Conservation (phyloP, 2,797 vertebrate species). For the Sebastes glaucus region DNA sequence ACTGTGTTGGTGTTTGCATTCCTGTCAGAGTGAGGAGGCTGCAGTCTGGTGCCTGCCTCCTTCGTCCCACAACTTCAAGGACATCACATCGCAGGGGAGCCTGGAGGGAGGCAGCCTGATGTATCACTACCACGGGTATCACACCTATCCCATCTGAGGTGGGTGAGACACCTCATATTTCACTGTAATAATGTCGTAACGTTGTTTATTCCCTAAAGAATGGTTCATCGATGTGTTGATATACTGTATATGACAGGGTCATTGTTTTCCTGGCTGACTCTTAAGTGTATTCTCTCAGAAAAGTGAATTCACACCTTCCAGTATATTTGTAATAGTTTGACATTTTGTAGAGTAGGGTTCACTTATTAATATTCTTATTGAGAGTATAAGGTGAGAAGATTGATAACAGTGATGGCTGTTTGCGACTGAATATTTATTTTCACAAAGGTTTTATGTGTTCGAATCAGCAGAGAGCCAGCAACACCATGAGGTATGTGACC, state of each 20-base stretch:
- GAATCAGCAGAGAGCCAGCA: no score
- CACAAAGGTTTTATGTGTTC: no score
- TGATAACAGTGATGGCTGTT: not conserved
- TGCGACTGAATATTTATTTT: no score
- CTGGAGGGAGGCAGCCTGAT: constrained; percentile 47
- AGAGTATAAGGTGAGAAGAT: not conserved
- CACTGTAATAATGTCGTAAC: not conserved
- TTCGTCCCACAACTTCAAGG: constrained; percentile 67
- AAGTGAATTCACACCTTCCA: not conserved
- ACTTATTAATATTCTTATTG: not conserved
- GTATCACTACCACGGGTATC: constrained; percentile 45
- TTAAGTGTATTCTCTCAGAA: not conserved
- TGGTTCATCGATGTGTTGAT: not conserved
- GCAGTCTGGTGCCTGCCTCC: constrained; percentile 63
- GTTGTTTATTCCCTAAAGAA: constrained; percentile 2
- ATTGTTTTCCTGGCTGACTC: not conserved
- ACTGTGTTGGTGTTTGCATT: constrained; percentile 62
- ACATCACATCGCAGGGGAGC: constrained; percentile 59
- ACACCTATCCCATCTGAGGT: constrained; percentile 28
- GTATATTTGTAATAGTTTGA: not conserved
- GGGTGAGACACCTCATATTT: constrained; percentile 5
- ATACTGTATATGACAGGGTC: not conserved
- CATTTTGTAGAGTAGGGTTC: not conserved
- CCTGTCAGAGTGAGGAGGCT: constrained; percentile 62
- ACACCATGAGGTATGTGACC: no score